Evolutionary conservation across 2,113 vertebrate species (phyloP).

Genomic region (Triplophysa rosa): DNA sequence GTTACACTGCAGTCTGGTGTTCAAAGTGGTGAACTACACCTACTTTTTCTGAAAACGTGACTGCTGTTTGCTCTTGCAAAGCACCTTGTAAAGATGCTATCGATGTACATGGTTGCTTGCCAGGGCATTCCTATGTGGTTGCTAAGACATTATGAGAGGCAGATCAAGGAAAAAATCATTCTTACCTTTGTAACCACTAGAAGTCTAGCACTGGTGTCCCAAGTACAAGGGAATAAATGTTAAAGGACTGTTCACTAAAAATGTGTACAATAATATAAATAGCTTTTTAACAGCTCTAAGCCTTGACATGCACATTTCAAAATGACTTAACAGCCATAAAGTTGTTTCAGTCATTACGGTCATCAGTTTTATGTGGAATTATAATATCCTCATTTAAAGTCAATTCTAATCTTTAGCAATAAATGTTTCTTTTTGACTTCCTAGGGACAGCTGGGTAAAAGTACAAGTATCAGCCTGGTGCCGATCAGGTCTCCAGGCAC

Average conservation of each 20-base stretch:
- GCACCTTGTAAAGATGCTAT: background rate
- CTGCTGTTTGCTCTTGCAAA: background rate
- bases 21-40: background rate
- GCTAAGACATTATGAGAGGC: too few relatives aligned
- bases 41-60: background rate
- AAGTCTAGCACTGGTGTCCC: too few relatives aligned
- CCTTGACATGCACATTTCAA: background rate
- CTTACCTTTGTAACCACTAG: too few relatives aligned
- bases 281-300: too few relatives aligned
- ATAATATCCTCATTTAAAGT: constrained; percentile 17
- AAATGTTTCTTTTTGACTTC: constrained; percentile 15
- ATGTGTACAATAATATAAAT: too few relatives aligned
- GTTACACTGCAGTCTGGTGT: constrained; percentile 43
- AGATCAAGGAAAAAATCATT: too few relatives aligned
- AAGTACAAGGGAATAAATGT: too few relatives aligned
- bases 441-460: background rate
- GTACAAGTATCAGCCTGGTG: background rate
- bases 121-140: too few relatives aligned
- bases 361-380: constrained; percentile 28
- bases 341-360: constrained; percentile 12
- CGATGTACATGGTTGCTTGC: too few relatives aligned
- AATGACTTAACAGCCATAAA: constrained; percentile 4
- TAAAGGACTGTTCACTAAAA: too few relatives aligned
- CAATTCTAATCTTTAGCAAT: background rate
- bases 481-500: background rate